Base-by-base conservation (phyloP, 2,888 invertebrate genomes). In the Philereme transversata region DNA sequence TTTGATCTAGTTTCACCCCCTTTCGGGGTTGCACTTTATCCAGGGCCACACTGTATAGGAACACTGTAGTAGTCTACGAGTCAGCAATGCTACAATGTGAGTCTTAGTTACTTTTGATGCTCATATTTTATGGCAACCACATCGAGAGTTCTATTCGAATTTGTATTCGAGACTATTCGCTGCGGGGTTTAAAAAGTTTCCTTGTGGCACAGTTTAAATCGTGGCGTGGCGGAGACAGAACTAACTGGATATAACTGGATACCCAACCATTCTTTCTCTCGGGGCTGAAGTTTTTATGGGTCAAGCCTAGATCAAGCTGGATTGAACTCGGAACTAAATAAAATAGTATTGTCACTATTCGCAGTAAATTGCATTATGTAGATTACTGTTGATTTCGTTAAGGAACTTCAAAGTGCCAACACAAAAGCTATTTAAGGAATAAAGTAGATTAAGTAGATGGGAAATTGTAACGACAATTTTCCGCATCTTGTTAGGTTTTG, bases 281-380 rank as follows among this genome's bases (percentile, higher is more conserved):
- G 67, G 65, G 70, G 76, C 65, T 72, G 73, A 87, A 88, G 83
- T 87, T 90, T 88, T 86, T 88, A 84, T 88, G 77, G 89, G 88
- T 90, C 89, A 90, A 87, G 81, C 87, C 84, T 80, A 86, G 89
- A 86, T 89, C 84, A 88, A 82, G 77, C 75, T 64, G 82, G 82
- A 84, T 85, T 82, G 79, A 81, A 79, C 81, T 79, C 69, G 68
- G 64, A 70, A 69, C 59, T 68, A 71, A 73, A 74, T 74, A 74
- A 70, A 74, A 72, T 64, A 73, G 72, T 71, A 73, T 76, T 74
- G 74, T 74, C 72, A 75, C 71, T 70, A 64, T 65, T 74, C 62
- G 65, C 65, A 56, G 66, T 50, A 71, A 64, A 72, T 75, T 75
- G 69, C 61, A 67, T 73, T 71, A 72, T 72, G 71, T 64, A 72